Conservation (phyloP, 2,113 vertebrate species). For the Pterocles burchelli region DNA sequence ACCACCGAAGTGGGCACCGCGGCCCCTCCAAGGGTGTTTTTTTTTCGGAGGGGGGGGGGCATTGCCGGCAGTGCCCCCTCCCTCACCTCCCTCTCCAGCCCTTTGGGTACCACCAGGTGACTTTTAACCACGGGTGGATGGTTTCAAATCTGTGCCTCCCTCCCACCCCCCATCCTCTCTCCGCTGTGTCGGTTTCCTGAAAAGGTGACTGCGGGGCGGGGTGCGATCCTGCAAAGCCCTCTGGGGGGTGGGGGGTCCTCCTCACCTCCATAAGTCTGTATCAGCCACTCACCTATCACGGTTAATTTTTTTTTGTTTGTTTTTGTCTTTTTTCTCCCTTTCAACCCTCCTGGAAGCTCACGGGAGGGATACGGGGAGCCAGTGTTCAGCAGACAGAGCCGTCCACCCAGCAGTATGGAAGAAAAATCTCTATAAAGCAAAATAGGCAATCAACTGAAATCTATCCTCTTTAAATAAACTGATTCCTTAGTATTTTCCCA, state of each 20-base stretch:
- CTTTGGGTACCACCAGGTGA: neutral
- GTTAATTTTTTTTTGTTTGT: neutral
- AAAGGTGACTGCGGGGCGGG: neutral
- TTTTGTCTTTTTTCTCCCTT: too few species aligned
- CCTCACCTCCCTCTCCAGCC: neutral
- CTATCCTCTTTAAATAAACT: conserved; percentile 85
- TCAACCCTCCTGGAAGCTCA: neutral
- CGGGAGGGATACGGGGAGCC: neutral
- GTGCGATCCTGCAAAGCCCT: neutral
- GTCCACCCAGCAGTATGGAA: conserved; percentile 19
- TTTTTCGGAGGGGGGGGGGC: too few species aligned
- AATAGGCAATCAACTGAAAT: conserved; percentile 84
- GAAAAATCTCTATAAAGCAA: conserved; percentile 79
- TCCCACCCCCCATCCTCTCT: rapidly evolving
- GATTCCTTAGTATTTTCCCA: conserved; percentile 85
- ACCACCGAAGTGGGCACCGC: rapidly evolving
- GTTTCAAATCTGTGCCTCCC: neutral
- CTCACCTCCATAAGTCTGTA: neutral
- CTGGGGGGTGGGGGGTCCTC: too few species aligned
- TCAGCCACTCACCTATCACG: neutral
- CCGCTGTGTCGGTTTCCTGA: rapidly evolving
- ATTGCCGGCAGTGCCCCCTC: neutral
- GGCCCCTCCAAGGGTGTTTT: too few species aligned
- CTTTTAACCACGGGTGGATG: neutral
- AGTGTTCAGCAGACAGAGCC: conserved; percentile 47